A percentile compares a stretch with the other conserved stretches of the same genome.
Evolutionary conservation across 2,888 invertebrate species (phyloP).

Genomic region (Rugalucina vietnamica): DNA sequence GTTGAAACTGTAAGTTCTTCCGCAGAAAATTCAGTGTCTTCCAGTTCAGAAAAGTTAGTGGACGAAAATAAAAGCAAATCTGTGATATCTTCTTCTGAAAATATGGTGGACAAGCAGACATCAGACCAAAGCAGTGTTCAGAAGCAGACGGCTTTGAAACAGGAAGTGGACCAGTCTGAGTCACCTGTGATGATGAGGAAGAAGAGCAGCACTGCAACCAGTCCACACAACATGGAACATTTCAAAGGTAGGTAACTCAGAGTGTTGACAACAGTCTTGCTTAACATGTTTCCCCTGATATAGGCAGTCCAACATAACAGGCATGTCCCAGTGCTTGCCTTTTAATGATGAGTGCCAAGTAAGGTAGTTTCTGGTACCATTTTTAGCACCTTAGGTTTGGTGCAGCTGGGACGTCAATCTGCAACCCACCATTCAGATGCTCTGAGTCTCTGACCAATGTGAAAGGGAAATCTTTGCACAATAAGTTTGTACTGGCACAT

Average conservation of each 20-base stretch:
- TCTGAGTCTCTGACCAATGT: too few species aligned
- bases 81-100: background rate
- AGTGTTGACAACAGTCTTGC: background rate
- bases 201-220: constrained; percentile 27
- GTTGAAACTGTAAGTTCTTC: background rate
- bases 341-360: too few species aligned
- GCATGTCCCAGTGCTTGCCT: too few species aligned
- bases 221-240: constrained; percentile 46
- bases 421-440: too few species aligned
- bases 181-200: constrained; percentile 62
- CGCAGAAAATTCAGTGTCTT: background rate
- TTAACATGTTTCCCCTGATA: constrained; percentile 22
- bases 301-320: too few species aligned
- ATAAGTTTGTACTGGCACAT: too few species aligned
- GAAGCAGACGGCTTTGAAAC: constrained; percentile 22
- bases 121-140: constrained; percentile 47
- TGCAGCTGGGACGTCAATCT: too few species aligned
- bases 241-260: constrained; percentile 51
- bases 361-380: too few species aligned
- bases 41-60: constrained; percentile 8
- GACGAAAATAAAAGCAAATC: background rate
- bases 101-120: constrained; percentile 42
- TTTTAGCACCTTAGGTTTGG: too few species aligned
- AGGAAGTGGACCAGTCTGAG: constrained; percentile 15
- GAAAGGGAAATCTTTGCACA: too few species aligned